Conservation (phyloP, 2,797 vertebrate species). For the Pangasius larnaudii region DNA sequence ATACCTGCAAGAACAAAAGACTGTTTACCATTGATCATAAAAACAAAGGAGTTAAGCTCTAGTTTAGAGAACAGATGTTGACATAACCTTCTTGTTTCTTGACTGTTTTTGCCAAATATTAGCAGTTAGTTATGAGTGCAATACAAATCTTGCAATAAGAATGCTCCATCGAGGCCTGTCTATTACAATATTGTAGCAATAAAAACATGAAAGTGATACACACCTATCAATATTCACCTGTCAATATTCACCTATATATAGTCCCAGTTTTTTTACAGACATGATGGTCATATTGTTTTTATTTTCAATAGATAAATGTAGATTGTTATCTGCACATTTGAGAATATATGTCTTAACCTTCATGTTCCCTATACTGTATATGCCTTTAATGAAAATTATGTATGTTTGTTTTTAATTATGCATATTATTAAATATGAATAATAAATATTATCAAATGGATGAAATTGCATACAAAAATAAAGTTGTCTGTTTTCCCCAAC, state of each 20-base stretch:
- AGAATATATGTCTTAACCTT: background rate
- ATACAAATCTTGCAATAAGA: background rate
- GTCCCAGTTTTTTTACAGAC: background rate
- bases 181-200: background rate
- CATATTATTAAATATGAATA: conserved; percentile 64
- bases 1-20: conserved; percentile 66
- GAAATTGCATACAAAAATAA: conserved; percentile 60
- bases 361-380: background rate
- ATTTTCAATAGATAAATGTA: background rate
- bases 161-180: background rate
- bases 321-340: background rate
- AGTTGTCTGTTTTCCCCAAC: conserved; percentile 18
- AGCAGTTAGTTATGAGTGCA: background rate
- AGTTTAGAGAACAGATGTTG: conserved; percentile 75
- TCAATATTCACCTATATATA: background rate
- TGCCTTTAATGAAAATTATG: background rate
- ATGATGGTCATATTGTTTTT: background rate
- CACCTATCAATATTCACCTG: background rate
- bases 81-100: conserved; percentile 74
- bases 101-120: conserved; percentile 40
- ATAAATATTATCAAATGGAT: too few species aligned
- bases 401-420: conserved; percentile 40
- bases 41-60: conserved; percentile 63
- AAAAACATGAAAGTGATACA: background rate
- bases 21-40: conserved; percentile 62